These are phyloP conservation scores for Andrena bicolor DNA, from an alignment of 2,888 invertebrate species.

Conservation along the genomic window DNA sequence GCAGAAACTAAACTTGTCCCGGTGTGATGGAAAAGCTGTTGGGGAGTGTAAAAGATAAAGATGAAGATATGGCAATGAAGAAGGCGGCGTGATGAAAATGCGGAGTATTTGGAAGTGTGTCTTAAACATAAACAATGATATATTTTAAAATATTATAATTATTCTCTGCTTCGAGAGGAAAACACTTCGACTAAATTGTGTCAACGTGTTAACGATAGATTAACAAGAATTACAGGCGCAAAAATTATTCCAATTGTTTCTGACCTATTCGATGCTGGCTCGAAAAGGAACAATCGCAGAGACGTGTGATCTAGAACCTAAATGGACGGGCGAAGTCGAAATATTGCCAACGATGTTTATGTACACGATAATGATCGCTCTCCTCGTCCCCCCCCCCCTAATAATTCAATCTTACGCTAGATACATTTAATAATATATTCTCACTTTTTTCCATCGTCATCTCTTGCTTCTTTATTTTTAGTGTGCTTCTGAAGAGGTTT, in stretches of 20 bases:
- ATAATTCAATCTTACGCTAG: slow-evolving; percentile 69
- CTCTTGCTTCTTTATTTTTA: slow-evolving; percentile 57
- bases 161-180: slow-evolving; percentile 56
- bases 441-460: slow-evolving; percentile 63
- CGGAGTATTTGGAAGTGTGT: slow-evolving; percentile 55
- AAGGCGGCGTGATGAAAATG: slow-evolving; percentile 13
- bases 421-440: slow-evolving; percentile 70
- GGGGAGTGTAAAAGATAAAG: neutral
- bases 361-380: slow-evolving; percentile 72
- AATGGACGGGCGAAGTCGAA: slow-evolving; percentile 80
- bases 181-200: slow-evolving; percentile 61
- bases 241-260: slow-evolving; percentile 50
- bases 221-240: slow-evolving; percentile 63
- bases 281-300: slow-evolving; percentile 63
- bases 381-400: slow-evolving; percentile 65
- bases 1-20: neutral
- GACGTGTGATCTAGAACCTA: slow-evolving; percentile 70
- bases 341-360: slow-evolving; percentile 78
- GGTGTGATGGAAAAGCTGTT: neutral
- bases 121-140: slow-evolving; percentile 63
- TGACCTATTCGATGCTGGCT: slow-evolving; percentile 63
- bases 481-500: slow-evolving; percentile 60
- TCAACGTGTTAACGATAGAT: slow-evolving; percentile 59
- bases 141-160: slow-evolving; percentile 65
- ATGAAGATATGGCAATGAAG: slow-evolving; percentile 23